Percentiles rank a stretch among this genome's conserved stretches.
These are phyloP conservation scores for Alosa alosa DNA, from an alignment of 2,113 vertebrate genomes.

Conservation along the genomic window DNA sequence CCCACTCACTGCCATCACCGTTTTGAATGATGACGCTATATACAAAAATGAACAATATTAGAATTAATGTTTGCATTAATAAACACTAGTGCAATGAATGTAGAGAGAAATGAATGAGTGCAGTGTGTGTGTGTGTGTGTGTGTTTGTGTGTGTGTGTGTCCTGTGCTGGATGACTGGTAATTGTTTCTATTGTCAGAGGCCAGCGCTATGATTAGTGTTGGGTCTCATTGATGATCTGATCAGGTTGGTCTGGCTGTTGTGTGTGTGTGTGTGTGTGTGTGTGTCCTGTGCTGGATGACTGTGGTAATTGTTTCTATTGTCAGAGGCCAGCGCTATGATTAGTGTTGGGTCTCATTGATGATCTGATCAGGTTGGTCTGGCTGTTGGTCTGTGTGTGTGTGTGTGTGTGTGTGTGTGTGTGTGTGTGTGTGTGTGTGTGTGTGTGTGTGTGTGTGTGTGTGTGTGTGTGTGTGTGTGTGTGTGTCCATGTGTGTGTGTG, in stretches of 20 bases:
- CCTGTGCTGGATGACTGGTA: neutral
- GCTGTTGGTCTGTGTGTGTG: conserved; percentile 65
- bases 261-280: neutral
- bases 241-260: conserved; percentile 66
- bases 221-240: conserved; percentile 62
- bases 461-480: no score
- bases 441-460: conserved; percentile 33
- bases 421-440: no score
- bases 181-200: conserved; percentile 30
- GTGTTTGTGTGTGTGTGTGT: neutral
- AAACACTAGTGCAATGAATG: neutral
- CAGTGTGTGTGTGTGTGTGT: neutral
- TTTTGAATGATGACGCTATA: neutral
- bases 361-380: conserved; percentile 67
- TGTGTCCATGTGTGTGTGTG: conserved; percentile 41
- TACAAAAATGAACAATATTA: neutral
- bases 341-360: conserved; percentile 63
- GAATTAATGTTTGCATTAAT: neutral
- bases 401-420: conserved; percentile 36
- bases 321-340: conserved; percentile 52
- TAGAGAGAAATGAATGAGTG: neutral
- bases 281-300: neutral
- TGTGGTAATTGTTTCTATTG: neutral
- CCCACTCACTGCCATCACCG: neutral
- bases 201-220: conserved; percentile 61